Conservation (phyloP, 2,113 vertebrate species). For the Nematolebias whitei region DNA sequence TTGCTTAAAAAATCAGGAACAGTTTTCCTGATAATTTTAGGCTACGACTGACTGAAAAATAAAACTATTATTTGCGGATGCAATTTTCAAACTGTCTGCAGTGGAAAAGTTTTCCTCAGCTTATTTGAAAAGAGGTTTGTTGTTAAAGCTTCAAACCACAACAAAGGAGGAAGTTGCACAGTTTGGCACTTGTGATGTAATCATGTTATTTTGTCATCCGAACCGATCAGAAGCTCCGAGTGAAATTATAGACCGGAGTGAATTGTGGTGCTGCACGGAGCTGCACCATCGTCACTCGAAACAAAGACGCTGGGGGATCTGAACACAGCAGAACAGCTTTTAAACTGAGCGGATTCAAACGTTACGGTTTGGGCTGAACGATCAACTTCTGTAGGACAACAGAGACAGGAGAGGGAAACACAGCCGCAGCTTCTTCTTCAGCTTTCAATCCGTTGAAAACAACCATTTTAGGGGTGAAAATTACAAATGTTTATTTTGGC, state of each 20-base stretch:
- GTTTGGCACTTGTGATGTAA: slow-evolving; percentile 27
- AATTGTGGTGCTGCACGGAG: slow-evolving; percentile 11
- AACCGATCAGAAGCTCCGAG: slow-evolving; percentile 2
- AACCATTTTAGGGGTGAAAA: too few relatives aligned
- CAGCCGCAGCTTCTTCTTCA: background rate
- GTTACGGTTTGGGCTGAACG: background rate
- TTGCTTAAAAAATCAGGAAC: too few relatives aligned
- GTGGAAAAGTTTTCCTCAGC: background rate
- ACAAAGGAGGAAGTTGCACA: slow-evolving; percentile 14
- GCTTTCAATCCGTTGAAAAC: too few relatives aligned
- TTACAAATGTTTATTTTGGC: too few relatives aligned
- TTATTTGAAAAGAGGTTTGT: background rate
- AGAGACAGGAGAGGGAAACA: background rate
- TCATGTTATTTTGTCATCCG: slow-evolving; percentile 47
- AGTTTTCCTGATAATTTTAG: too few relatives aligned
- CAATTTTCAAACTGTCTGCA: background rate
- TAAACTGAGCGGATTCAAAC: background rate
- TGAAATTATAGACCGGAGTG: slow-evolving; percentile 31
- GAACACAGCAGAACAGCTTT: slow-evolving; percentile 1
- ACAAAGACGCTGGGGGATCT: background rate
- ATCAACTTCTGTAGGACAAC: background rate
- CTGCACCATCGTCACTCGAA: slow-evolving; percentile 5
- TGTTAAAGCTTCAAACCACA: slow-evolving; percentile 12
- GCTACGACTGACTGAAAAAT: too few relatives aligned
- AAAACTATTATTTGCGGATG: too few relatives aligned